These are phyloP conservation scores for Pseudoips prasinana DNA, from an alignment of 2,888 invertebrate species.

Conservation along the genomic window DNA sequence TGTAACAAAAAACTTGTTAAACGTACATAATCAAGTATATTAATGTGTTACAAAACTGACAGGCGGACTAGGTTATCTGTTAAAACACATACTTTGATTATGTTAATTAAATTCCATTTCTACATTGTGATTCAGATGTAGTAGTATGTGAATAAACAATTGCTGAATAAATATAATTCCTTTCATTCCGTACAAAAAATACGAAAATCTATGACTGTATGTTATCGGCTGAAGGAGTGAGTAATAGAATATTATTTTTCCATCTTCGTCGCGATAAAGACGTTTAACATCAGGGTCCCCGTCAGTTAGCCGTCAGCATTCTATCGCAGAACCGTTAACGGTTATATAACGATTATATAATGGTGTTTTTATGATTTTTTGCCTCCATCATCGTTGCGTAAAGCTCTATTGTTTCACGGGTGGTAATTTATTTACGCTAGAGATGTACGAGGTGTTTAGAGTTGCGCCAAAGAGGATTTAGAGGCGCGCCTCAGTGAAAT, in stretches of 20 bases:
- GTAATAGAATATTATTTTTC: constrained; percentile 34
- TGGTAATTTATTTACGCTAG: constrained; percentile 51
- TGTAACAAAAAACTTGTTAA: no score
- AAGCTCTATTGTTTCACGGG: constrained; percentile 52
- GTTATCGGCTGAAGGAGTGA: not conserved
- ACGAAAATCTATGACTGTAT: no score
- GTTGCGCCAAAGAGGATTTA: constrained; percentile 27
- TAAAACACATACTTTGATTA: no score
- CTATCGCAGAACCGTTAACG: constrained; percentile 45
- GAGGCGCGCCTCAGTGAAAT: constrained; percentile 21
- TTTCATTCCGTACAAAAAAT: no score
- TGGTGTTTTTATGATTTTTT: constrained; percentile 60
- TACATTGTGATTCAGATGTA: no score
- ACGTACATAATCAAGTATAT: no score
- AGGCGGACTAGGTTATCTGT: no score
- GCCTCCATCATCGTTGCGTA: constrained; percentile 35
- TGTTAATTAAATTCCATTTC: no score
- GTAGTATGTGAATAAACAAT: no score
- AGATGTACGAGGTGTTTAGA: constrained; percentile 52
- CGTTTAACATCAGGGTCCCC: constrained; percentile 18
- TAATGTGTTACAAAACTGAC: no score
- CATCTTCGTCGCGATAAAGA: constrained; percentile 31
- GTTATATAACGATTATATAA: constrained; percentile 50
- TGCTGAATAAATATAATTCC: no score
- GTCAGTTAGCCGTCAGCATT: constrained; percentile 14